Evolutionary conservation across 2,113 vertebrate genomes (phyloP).

Genomic region (Sinosuthora webbiana): DNA sequence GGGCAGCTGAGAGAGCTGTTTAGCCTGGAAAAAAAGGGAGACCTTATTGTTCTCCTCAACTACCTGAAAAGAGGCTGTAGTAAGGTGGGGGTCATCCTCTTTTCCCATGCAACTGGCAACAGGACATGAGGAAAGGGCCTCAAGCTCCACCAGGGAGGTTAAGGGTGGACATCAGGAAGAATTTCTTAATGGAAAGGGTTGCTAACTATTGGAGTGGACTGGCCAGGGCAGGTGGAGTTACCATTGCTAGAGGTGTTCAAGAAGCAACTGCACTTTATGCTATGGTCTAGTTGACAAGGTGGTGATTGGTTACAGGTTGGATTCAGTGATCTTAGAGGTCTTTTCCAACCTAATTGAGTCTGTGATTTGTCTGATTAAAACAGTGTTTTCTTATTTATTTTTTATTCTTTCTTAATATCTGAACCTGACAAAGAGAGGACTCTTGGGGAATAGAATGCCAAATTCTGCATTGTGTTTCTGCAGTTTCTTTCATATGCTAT

Average conservation of each 20-base stretch:
- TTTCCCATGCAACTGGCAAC: background rate
- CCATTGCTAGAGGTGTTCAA: background rate
- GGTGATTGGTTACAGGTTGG: background rate
- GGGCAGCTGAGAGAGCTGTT: background rate
- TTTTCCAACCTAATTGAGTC: background rate
- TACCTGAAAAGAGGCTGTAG: background rate
- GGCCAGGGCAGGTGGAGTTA: background rate
- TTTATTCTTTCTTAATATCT: background rate
- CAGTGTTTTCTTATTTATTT: background rate
- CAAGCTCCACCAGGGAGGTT: background rate
- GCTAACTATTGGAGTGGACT: background rate
- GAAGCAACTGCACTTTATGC: background rate
- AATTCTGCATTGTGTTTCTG: background rate
- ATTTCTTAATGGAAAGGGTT: background rate
- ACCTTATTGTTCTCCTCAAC: background rate
- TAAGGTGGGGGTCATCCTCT: background rate
- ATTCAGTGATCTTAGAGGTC: background rate
- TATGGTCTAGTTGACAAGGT: background rate
- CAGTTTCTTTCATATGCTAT: background rate
- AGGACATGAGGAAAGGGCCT: background rate
- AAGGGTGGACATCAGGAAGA: background rate
- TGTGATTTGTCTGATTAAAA: background rate
- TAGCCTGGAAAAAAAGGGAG: background rate
- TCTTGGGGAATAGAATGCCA: background rate
- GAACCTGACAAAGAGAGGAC: background rate